A percentile compares a stretch with the other conserved stretches of the same genome.
These are phyloP conservation scores for Nixonia krombeini DNA, from an alignment of 1,140 invertebrate species.

Conservation along the genomic window DNA sequence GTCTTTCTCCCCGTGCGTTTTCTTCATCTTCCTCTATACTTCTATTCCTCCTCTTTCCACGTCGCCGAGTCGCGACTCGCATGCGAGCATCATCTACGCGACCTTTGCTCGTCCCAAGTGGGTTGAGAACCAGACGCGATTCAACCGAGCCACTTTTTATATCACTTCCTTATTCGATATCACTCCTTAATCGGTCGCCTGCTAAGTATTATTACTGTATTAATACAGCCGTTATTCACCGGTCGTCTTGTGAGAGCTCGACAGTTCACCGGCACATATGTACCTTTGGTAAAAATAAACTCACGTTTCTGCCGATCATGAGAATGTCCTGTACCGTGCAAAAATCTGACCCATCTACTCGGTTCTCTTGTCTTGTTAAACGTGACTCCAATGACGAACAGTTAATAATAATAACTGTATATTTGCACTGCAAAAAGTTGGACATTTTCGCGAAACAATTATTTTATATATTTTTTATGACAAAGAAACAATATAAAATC, in stretches of 20 bases:
- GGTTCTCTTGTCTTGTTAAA: too few relatives aligned
- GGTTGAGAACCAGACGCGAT: conserved; percentile 53
- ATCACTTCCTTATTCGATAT: conserved; percentile 55
- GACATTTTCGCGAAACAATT: too few relatives aligned
- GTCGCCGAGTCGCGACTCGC: conserved; percentile 34
- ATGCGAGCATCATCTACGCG: conserved; percentile 40
- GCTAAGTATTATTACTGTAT: conserved; percentile 35
- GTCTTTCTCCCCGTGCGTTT: conserved; percentile 38
- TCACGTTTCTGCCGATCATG: too few relatives aligned
- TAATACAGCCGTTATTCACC: conserved; percentile 45
- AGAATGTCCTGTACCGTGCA: too few relatives aligned
- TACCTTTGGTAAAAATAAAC: too few relatives aligned
- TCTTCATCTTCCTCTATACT: conserved; percentile 18
- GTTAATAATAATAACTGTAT: too few relatives aligned
- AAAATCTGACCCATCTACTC: too few relatives aligned
- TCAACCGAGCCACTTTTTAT: conserved; percentile 50
- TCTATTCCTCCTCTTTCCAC: conserved; percentile 36
- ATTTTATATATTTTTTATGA: too few relatives aligned
- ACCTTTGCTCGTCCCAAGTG: conserved; percentile 40
- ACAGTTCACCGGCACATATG: conserved; percentile 27
- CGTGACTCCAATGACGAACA: too few relatives aligned
- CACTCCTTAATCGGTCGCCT: conserved; percentile 50
- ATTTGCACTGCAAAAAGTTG: too few relatives aligned
- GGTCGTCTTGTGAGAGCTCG: conserved; percentile 42
- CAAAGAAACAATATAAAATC: too few relatives aligned